These are phyloP conservation scores for Illadopsis cleaveri DNA, from an alignment of 2,113 vertebrate species.

Conservation along the genomic window DNA sequence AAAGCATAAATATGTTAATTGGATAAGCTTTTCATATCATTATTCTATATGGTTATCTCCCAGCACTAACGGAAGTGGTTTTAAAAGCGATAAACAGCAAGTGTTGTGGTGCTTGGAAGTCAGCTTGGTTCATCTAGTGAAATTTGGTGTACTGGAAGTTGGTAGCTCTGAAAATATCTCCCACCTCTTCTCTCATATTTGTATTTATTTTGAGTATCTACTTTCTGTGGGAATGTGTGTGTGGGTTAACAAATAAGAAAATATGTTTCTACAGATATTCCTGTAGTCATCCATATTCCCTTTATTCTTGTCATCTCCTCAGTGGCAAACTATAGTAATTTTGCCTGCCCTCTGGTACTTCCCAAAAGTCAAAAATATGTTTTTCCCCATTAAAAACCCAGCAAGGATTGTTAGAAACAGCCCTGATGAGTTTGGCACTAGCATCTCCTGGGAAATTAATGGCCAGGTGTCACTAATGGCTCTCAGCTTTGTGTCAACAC, in stretches of 20 bases:
- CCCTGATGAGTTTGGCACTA: constrained; percentile 35
- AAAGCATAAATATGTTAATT: constrained; percentile 13
- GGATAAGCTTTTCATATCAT: background rate
- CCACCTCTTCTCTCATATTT: background rate
- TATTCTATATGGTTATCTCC: background rate
- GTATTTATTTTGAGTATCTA: background rate
- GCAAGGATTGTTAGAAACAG: constrained; percentile 25
- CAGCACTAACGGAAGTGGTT: no score
- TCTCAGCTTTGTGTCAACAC: constrained; percentile 62
- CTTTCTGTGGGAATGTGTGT: background rate
- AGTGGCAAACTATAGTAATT: background rate
- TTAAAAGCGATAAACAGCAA: background rate
- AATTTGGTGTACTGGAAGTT: background rate
- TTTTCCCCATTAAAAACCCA: constrained; percentile 35
- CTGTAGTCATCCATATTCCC: background rate
- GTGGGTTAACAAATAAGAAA: background rate
- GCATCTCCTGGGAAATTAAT: constrained; percentile 65
- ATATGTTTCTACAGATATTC: background rate
- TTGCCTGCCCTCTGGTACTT: background rate
- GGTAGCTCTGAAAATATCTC: constrained; percentile 18
- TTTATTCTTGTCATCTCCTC: background rate
- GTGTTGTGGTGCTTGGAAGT: background rate
- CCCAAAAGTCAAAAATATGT: background rate
- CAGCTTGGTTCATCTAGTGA: background rate
- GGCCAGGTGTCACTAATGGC: constrained; percentile 62